Evolutionary conservation across 2,113 vertebrate species (phyloP).

Genomic region (Forbesichthys agassizii): DNA sequence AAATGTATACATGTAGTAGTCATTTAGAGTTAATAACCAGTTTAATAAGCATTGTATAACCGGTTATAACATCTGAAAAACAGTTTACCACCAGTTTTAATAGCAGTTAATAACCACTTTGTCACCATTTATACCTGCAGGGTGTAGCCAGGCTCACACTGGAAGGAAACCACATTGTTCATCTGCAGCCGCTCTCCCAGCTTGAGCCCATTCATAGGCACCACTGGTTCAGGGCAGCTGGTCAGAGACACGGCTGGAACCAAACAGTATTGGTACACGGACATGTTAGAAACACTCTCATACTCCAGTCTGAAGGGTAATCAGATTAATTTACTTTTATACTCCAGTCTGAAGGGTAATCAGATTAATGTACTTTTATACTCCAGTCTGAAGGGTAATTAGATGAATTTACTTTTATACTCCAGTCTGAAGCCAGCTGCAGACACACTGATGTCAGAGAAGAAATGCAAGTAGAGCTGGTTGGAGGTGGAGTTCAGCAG

Average conservation of each 20-base stretch:
- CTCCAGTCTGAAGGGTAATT: too few species aligned
- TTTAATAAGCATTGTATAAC: too few species aligned
- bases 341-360: too few species aligned
- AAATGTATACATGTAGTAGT: too few species aligned
- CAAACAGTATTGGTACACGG: not conserved
- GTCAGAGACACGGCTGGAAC: conserved; percentile 89
- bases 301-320: too few species aligned
- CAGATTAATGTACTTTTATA: too few species aligned
- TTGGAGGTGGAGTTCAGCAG: conserved; percentile 99
- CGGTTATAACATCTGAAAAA: too few species aligned
- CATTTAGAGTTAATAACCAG: too few species aligned
- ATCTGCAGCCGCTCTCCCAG: conserved; percentile 91
- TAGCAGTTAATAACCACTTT: too few species aligned
- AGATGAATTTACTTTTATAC: too few species aligned
- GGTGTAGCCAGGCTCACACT: conserved; percentile 94
- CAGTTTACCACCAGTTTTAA: too few species aligned
- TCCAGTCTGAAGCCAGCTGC: conserved; percentile 88
- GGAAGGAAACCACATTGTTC: conserved; percentile 96
- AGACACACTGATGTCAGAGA: conserved; percentile 97
- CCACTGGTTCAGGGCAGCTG: conserved; percentile 89
- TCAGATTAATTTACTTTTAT: too few species aligned
- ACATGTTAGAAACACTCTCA: not conserved
- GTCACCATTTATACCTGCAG: conserved; percentile 83
- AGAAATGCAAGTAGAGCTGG: conserved; percentile 97
- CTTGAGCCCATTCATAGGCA: conserved; percentile 92